phyloP scores from a whole-genome alignment of 2,113 vertebrate genomes.

The Saiga tatarica region DNA sequence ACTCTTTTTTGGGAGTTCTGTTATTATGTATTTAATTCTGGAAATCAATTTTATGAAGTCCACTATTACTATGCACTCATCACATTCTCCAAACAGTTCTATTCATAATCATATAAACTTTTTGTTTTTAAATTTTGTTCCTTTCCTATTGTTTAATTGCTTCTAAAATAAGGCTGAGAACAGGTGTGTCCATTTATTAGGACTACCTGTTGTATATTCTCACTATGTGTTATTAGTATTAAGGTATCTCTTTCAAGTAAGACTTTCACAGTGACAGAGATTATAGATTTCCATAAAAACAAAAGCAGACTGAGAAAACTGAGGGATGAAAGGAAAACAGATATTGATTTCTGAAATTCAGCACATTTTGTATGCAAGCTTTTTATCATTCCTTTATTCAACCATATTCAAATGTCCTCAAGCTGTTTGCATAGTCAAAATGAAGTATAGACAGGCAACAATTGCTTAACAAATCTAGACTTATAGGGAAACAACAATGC shows the following conservation, averaged over 20 bases:
- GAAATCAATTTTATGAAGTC: not conserved
- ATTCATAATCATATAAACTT: not conserved
- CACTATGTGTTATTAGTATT: not conserved
- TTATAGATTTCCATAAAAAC: not conserved
- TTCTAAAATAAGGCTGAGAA: not conserved
- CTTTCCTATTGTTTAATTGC: not conserved
- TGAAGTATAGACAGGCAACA: not conserved
- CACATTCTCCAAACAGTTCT: not conserved
- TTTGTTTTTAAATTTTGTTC: not conserved
- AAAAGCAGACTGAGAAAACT: not conserved
- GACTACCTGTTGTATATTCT: not conserved
- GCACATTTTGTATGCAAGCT: not conserved
- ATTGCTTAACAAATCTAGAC: not conserved
- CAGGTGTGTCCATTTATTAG: not conserved
- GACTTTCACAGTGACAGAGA: not conserved
- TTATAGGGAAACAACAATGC: not conserved
- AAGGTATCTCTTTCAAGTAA: not conserved
- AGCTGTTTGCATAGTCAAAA: not conserved
- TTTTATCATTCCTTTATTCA: not conserved
- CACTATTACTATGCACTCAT: not conserved
- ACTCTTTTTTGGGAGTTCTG: not conserved
- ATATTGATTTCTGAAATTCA: not conserved
- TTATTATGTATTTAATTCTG: not conserved
- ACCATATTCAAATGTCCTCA: not conserved
- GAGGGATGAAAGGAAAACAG: not conserved